Evolutionary conservation across 1,140 invertebrate genomes (phyloP).

Genomic region (Macrosteles quadrilineatus): DNA sequence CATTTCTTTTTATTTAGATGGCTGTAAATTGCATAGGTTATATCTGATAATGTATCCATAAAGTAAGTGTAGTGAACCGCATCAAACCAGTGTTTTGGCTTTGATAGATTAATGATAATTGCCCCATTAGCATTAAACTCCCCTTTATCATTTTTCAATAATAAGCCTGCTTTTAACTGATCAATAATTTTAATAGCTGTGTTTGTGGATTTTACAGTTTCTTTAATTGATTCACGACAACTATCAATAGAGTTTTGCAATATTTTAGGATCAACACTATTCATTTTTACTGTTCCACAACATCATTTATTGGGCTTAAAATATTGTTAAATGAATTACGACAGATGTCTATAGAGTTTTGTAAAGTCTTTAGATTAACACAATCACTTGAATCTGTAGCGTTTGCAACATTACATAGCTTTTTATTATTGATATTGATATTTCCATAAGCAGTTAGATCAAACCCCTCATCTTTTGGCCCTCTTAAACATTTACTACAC

Average conservation of each 20-base stretch:
- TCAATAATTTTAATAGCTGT: background rate
- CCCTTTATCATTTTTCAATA: background rate
- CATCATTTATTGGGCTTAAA: background rate
- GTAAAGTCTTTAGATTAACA: background rate
- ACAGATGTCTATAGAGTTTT: background rate
- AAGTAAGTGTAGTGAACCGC: background rate
- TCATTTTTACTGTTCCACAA: too few relatives aligned
- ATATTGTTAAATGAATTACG: background rate
- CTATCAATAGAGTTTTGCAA: too few relatives aligned
- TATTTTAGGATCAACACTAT: too few relatives aligned
- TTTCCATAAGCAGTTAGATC: background rate
- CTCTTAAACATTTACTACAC: background rate
- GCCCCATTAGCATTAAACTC: background rate
- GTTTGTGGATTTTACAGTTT: too few relatives aligned
- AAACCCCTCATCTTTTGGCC: conserved; percentile 2
- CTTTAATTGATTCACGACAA: too few relatives aligned
- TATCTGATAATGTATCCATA: background rate
- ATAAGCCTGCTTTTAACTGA: background rate
- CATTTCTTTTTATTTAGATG: background rate
- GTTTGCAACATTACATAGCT: background rate
- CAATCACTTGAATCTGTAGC: background rate
- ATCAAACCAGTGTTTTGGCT: background rate
- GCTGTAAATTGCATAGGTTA: background rate
- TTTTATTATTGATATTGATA: background rate
- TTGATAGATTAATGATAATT: background rate